Evolutionary conservation across 2,888 invertebrate genomes (phyloP).

Genomic region (Synanthedon tipuliformis): DNA sequence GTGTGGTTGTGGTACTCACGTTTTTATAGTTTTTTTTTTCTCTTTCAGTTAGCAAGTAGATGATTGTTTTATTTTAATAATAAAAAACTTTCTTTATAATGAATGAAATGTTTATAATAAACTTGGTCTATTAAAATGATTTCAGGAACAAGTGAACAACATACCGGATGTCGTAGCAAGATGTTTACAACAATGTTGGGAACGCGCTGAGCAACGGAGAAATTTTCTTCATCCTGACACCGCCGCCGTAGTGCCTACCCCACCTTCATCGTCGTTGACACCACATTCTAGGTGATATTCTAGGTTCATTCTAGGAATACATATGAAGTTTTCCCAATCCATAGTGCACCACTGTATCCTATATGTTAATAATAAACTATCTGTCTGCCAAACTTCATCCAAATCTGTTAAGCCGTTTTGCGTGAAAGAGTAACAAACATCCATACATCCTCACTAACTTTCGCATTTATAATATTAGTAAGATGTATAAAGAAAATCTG

Average conservation of each 20-base stretch:
- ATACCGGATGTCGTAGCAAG: constrained; percentile 85
- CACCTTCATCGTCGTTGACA: constrained; percentile 64
- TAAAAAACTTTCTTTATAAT: not conserved
- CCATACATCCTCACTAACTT: too few species aligned
- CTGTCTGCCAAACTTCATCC: too few species aligned
- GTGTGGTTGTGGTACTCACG: too few species aligned
- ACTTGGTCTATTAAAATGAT: constrained; percentile 3
- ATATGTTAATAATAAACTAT: too few species aligned
- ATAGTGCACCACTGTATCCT: too few species aligned
- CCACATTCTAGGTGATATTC: constrained; percentile 68
- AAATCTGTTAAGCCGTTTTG: too few species aligned
- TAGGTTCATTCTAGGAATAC: too few species aligned
- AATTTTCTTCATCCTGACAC: constrained; percentile 91
- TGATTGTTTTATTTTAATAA: not conserved
- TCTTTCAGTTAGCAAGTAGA: not conserved
- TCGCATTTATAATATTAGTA: too few species aligned
- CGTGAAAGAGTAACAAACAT: too few species aligned
- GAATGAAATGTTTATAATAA: not conserved
- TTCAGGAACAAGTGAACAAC: constrained; percentile 83
- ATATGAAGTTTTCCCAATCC: too few species aligned
- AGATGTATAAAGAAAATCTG: too few species aligned
- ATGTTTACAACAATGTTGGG: constrained; percentile 81
- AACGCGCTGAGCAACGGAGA: constrained; percentile 82
- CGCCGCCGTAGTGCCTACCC: constrained; percentile 73
- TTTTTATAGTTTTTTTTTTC: not conserved